These are phyloP conservation scores for Cordilura impudica DNA, from an alignment of 2,888 invertebrate genomes.

Conservation along the genomic window DNA sequence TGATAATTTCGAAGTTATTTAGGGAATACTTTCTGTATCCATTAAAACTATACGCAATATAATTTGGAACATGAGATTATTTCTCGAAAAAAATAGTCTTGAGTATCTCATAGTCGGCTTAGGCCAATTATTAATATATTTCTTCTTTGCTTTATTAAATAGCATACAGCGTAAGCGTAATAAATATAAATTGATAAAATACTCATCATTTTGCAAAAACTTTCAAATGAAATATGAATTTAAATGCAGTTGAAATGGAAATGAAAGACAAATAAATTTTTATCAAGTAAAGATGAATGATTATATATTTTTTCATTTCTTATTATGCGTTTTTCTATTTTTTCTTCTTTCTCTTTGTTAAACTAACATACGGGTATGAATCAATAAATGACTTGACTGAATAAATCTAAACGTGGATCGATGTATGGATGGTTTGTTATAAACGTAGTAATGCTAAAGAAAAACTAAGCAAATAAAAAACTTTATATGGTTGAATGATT, in stretches of 20 bases:
- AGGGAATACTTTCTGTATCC: no score
- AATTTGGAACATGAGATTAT: no score
- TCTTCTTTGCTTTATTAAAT: no score
- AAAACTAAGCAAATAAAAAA: conserved; percentile 3
- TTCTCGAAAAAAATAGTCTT: no score
- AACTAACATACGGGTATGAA: conserved; percentile 17
- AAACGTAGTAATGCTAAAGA: conserved; percentile 39
- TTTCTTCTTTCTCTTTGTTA: background rate
- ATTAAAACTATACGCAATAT: no score
- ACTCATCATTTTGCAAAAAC: conserved; percentile 29
- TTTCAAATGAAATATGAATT: conserved; percentile 55
- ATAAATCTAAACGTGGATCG: conserved; percentile 43
- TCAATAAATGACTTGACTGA: conserved; percentile 49
- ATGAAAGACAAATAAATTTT: conserved; percentile 59
- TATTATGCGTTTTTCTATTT: background rate
- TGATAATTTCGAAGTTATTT: no score
- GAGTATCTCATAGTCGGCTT: no score
- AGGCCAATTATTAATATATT: no score
- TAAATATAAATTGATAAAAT: conserved; percentile 6
- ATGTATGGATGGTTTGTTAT: conserved; percentile 40
- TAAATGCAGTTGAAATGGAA: conserved; percentile 57
- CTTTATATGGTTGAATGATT: conserved; percentile 57
- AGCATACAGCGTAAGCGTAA: no score
- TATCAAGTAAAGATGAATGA: conserved; percentile 43
- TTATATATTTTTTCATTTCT: conserved; percentile 10